These are phyloP conservation scores for Pristiophorus japonicus DNA, from an alignment of 2,113 vertebrate species.

Conservation along the genomic window DNA sequence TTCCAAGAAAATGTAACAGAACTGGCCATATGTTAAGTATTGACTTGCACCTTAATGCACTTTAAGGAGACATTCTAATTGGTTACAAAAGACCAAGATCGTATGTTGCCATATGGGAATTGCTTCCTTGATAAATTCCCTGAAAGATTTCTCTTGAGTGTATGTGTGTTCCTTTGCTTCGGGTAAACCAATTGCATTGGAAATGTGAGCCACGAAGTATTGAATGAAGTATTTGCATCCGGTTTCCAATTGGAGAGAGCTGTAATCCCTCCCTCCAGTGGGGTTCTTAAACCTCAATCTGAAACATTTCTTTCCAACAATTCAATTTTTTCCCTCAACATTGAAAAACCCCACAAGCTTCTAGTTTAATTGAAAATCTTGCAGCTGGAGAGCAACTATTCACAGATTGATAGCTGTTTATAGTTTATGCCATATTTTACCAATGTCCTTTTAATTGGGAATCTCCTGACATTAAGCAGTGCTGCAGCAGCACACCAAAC, in stretches of 20 bases:
- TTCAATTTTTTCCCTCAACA: neutral
- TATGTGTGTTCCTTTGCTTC: neutral
- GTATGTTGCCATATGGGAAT: neutral
- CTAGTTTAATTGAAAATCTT: neutral
- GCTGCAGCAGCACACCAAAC: neutral
- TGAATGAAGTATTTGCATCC: conserved; percentile 6
- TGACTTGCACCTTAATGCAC: neutral
- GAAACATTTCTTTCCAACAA: neutral
- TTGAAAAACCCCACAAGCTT: neutral
- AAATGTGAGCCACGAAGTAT: conserved; percentile 16
- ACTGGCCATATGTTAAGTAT: neutral
- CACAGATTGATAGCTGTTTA: neutral
- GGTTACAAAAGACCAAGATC: neutral
- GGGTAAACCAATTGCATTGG: neutral
- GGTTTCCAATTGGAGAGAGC: neutral
- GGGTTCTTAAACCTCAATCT: neutral
- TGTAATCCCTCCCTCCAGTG: neutral
- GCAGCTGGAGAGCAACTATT: neutral
- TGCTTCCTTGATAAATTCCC: neutral
- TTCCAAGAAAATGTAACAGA: neutral
- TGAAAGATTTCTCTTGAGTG: conserved; percentile 2
- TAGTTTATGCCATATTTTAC: neutral
- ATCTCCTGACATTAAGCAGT: neutral
- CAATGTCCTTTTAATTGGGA: neutral
- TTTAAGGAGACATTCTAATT: neutral